Percentiles rank a stretch among this genome's conserved stretches.
phyloP scores from a whole-genome alignment of 1,140 invertebrate genomes.

The Metopolophium dirhodum region DNA sequence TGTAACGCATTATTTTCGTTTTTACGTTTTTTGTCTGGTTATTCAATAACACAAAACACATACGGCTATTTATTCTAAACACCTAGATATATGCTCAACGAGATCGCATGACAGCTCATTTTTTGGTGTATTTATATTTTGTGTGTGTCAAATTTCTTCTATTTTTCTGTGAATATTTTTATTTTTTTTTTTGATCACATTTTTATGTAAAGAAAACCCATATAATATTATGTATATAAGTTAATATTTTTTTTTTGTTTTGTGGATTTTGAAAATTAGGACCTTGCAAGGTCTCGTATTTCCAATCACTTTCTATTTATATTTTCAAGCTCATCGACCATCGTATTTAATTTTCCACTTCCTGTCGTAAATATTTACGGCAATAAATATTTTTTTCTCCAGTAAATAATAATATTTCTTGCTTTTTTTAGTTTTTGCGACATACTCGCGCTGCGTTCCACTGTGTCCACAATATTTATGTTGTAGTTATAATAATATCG shows the following conservation, averaged over 20 bases:
- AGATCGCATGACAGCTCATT: neutral
- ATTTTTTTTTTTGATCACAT: neutral
- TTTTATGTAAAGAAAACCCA: neutral
- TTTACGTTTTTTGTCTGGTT: neutral
- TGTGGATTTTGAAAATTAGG: neutral
- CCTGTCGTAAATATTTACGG: neutral
- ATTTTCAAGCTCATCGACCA: neutral
- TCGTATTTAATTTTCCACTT: constrained; percentile 1
- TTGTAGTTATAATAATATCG: neutral
- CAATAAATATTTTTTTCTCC: neutral
- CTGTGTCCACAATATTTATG: neutral
- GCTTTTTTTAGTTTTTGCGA: neutral
- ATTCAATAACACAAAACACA: neutral
- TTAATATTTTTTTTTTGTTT: neutral
- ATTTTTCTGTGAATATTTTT: neutral
- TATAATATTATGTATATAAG: neutral
- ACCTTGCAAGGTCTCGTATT: neutral
- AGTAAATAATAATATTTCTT: neutral
- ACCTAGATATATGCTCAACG: neutral
- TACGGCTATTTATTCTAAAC: neutral
- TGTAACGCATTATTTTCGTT: neutral
- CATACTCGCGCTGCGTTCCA: neutral
- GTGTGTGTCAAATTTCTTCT: neutral
- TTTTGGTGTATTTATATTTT: neutral
- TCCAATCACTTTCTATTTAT: neutral